These are phyloP conservation scores for Ataeniobius toweri DNA, from an alignment of 2,797 vertebrate species.

Conservation along the genomic window DNA sequence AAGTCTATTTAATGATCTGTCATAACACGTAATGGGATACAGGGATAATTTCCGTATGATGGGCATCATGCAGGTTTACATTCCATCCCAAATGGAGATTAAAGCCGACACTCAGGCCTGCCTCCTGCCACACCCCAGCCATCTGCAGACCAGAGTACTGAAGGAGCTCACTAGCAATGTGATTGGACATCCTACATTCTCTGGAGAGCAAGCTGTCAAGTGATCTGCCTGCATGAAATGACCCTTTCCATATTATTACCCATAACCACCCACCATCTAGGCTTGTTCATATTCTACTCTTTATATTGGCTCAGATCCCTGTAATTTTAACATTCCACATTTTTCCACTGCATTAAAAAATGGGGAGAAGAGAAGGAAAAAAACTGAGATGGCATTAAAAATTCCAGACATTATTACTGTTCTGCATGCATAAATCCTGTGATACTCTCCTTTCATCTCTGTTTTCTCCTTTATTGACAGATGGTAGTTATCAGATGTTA, in stretches of 20 bases:
- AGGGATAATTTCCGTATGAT: slow-evolving; percentile 18
- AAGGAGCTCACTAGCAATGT: slow-evolving; percentile 58
- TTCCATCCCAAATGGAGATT: slow-evolving; percentile 75
- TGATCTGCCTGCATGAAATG: slow-evolving; percentile 73
- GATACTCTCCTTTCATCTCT: slow-evolving; percentile 67
- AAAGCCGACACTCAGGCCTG: slow-evolving; percentile 66
- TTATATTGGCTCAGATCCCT: slow-evolving; percentile 65
- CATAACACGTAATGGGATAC: slow-evolving; percentile 53
- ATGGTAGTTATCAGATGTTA: slow-evolving; percentile 76
- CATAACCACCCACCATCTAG: slow-evolving; percentile 32
- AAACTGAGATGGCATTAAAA: slow-evolving; percentile 55
- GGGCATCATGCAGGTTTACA: slow-evolving; percentile 55
- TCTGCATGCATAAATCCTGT: slow-evolving; percentile 63
- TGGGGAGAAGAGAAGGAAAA: slow-evolving; percentile 24
- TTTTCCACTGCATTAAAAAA: slow-evolving; percentile 35
- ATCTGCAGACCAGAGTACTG: slow-evolving; percentile 70
- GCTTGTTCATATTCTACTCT: slow-evolving; percentile 40
- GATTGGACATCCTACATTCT: slow-evolving; percentile 67
- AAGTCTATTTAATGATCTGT: slow-evolving; percentile 46
- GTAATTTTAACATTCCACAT: slow-evolving; percentile 68
- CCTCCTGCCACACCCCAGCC: slow-evolving; percentile 70
- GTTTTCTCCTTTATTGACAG: slow-evolving; percentile 69
- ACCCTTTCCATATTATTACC: slow-evolving; percentile 62
- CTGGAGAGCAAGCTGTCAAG: slow-evolving; percentile 75
- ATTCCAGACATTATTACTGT: slow-evolving; percentile 73